Evolutionary conservation across 2,797 vertebrate species (phyloP).

Genomic region (Thamnophis elegans): DNA sequence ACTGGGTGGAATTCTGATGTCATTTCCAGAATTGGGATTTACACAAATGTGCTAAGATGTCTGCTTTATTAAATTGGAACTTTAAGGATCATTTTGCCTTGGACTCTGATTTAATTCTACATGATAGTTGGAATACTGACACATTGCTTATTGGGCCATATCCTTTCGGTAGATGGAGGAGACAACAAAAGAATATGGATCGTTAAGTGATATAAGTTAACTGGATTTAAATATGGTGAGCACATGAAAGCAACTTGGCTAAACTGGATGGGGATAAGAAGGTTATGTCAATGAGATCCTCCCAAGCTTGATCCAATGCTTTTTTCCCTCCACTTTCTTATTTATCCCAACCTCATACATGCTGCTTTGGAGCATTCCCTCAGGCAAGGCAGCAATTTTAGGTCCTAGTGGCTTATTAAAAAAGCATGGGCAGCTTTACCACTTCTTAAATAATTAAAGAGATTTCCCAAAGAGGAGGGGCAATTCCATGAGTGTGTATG

Average conservation of each 20-base stretch:
- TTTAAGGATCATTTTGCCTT: too few species aligned
- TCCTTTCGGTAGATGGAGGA: not conserved
- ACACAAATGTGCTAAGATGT: too few species aligned
- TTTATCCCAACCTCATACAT: not conserved
- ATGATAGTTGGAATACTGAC: too few species aligned
- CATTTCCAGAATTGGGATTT: too few species aligned
- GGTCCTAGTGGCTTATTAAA: constrained; percentile 22
- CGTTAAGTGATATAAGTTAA: too few species aligned
- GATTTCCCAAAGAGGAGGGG: not conserved
- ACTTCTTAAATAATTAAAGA: constrained; percentile 27
- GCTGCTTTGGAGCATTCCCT: not conserved
- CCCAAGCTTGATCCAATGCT: not conserved
- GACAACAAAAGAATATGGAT: not conserved
- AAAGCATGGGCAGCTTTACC: not conserved
- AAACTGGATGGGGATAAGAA: not conserved
- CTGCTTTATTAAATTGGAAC: too few species aligned
- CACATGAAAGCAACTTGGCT: not conserved
- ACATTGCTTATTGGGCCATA: not conserved
- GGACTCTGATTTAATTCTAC: too few species aligned
- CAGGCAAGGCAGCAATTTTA: constrained; percentile 19
- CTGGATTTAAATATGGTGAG: not conserved
- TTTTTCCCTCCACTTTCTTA: not conserved
- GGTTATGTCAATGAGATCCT: not conserved
- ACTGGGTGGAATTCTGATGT: too few species aligned
- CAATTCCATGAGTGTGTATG: too few species aligned